phyloP scores from a whole-genome alignment of 2,113 vertebrate genomes.

The Saiga tatarica region DNA sequence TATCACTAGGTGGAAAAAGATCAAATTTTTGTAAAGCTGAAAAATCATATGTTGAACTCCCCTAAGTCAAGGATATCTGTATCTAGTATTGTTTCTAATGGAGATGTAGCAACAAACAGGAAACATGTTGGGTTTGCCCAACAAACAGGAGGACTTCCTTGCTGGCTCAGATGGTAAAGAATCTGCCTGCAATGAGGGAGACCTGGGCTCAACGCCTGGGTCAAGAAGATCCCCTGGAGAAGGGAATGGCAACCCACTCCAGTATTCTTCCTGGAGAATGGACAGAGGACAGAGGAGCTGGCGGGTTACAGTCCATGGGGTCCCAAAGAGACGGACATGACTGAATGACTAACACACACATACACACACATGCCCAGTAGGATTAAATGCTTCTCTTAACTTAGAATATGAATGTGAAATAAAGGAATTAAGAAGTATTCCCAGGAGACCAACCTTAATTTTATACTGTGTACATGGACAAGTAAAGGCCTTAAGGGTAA shows the following conservation, averaged over 20 bases:
- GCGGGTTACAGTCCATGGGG: not conserved
- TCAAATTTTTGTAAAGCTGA: not conserved
- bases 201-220: not conserved
- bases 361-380: not conserved
- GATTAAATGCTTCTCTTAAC: not conserved
- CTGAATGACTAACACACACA: not conserved
- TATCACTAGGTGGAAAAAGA: not conserved
- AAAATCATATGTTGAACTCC: not conserved
- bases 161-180: not conserved
- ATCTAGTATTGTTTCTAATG: not conserved
- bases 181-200: not conserved
- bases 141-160: not conserved
- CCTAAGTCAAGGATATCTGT: not conserved
- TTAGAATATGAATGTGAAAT: not conserved
- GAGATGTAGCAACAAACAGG: not conserved
- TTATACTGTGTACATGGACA: not conserved
- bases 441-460: not conserved
- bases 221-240: not conserved
- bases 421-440: not conserved
- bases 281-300: not conserved
- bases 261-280: not conserved
- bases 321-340: not conserved
- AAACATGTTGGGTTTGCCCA: not conserved
- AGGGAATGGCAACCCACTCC: not conserved
- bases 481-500: not conserved